Evolutionary conservation across 2,888 invertebrate species (phyloP), one percentile per base, ranked within the genome.

Genomic region (Alitta virens): DNA sequence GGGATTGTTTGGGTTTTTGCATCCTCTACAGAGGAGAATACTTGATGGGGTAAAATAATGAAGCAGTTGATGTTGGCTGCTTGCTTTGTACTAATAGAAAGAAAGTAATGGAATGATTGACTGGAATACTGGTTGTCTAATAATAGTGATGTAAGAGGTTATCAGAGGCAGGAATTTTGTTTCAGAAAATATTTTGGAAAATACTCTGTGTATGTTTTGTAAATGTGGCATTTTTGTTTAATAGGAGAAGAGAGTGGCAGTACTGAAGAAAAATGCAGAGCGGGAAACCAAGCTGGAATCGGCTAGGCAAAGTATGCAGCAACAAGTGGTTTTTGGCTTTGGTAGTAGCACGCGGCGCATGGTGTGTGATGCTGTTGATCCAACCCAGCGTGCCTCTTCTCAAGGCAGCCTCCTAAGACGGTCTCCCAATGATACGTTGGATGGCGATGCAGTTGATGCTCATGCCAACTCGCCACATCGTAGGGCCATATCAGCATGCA

Each of bases 321-420:
- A 21, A 52, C 26, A 52, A 25, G 52, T 12, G 12, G 52, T 26
- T 40, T 59, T 52, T 26, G 59, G 59, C 24, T 59, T 59, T 59
- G 59, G 59, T 51, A 59, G 59, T 59, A 26, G 59, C 49, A 50
- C 59, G 21, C 59, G 51, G 38, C 59, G 59, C 59, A 59, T 52
- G 51, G 59, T 59, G 33, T 59, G 59, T 59, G 59, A 59, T 38
- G 25, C 51, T 14, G 51, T 51, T 38, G 59, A 59, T 40, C 5
- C 38, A 16, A 26, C 59, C 33, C 27, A 27, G 40, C 51, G 59
- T 38, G 51, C 59, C 21, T 50, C 52, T 38, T 59, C 59, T 21
- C 51, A 59, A 12, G 59, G 52, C 12, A 59, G 52, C 52, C 52
- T 59, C 38, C 38, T 59, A 42, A 42, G 52, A 33, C 42, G 18